phyloP scores from a whole-genome alignment of 37 sponge, comb jelly and placozoan species.

The Cliona cf. orientalis region DNA sequence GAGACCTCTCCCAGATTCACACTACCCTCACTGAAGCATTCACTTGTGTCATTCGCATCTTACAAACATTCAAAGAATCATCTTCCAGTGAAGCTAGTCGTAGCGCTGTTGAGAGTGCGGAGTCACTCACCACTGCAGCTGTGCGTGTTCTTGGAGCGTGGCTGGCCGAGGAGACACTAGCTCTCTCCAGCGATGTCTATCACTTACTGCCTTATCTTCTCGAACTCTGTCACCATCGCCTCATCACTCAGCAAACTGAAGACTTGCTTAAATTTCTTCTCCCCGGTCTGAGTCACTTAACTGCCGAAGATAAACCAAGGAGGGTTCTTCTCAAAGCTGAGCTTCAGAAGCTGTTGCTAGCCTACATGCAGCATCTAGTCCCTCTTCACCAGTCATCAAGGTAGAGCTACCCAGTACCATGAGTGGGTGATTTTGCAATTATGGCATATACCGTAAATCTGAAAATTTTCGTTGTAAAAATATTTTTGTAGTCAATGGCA shows the following conservation, averaged over 20 bases:
- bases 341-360: conserved; percentile 10
- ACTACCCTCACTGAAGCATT: conserved; percentile 61
- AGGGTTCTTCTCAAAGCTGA: conserved; percentile 14
- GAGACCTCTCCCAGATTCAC: conserved; percentile 65
- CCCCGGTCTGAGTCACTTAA: conserved; percentile 70
- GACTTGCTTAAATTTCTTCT: conserved; percentile 57
- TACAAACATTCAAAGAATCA: background rate
- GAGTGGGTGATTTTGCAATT: background rate
- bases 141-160: conserved; percentile 81
- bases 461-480: no score
- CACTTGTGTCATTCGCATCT: conserved; percentile 33
- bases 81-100: no score
- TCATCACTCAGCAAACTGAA: background rate
- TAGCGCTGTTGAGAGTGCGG: background rate
- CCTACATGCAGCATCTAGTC: conserved; percentile 11
- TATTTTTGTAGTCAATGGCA: no score
- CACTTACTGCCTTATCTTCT: conserved; percentile 62
- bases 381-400: conserved; percentile 3
- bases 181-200: conserved; percentile 51
- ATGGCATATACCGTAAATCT: no score
- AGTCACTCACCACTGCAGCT: background rate
- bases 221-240: background rate
- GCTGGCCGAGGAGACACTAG: conserved; percentile 79
- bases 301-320: conserved; percentile 58
- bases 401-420: no score